Conservation (phyloP, 1,140 invertebrate species). For the Mya arenaria region DNA sequence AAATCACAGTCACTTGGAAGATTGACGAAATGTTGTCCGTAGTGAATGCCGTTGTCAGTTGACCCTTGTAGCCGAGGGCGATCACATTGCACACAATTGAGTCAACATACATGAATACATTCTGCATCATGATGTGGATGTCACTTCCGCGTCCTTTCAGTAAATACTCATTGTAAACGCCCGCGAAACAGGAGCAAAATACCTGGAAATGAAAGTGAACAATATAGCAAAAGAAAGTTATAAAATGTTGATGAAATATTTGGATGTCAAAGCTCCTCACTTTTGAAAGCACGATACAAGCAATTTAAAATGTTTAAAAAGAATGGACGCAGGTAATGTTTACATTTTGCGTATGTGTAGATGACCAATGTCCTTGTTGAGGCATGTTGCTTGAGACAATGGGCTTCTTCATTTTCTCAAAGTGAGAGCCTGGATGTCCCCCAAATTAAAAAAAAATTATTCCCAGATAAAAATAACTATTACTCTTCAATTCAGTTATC, state of each 20-base stretch:
- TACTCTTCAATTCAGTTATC: no score
- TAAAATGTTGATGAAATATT: background rate
- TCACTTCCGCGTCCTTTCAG: slow-evolving; percentile 90
- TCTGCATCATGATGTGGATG: slow-evolving; percentile 96
- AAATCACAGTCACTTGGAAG: slow-evolving; percentile 87
- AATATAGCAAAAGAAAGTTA: background rate
- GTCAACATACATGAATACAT: slow-evolving; percentile 97
- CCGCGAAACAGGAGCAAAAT: slow-evolving; percentile 95
- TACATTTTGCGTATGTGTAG: no score
- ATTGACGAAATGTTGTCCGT: slow-evolving; percentile 82
- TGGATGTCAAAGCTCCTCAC: no score
- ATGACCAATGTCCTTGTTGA: no score
- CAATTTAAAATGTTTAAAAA: no score
- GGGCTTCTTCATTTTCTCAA: no score
- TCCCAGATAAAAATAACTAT: no score
- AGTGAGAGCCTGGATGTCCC: no score
- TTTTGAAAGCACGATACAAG: no score
- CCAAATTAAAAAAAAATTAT: no score
- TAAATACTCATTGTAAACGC: slow-evolving; percentile 98
- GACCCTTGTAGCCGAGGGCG: slow-evolving; percentile 83
- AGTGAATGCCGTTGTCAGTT: slow-evolving; percentile 67
- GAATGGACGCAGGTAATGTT: no score
- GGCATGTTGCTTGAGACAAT: no score
- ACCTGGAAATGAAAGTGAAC: slow-evolving; percentile 85
- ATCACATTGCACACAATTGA: slow-evolving; percentile 95